Base-by-base conservation (phyloP, 2,113 vertebrate species). In the Telmatochromis brachygnathus region DNA sequence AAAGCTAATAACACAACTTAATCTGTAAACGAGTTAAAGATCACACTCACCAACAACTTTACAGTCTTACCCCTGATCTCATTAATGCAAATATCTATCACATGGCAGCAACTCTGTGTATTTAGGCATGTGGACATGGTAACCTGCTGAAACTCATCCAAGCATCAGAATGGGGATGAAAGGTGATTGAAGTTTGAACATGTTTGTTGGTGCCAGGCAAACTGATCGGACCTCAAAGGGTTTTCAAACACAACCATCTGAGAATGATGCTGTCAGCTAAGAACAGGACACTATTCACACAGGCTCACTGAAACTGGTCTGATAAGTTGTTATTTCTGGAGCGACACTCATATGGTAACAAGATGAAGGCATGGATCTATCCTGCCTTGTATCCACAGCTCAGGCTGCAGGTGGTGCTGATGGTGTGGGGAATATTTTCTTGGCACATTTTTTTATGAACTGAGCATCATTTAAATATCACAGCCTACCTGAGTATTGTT, bases 191-290 rank as follows among this genome's bases (percentile, higher is more conserved):
- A 53, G 9, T 53, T 53, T 53, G 51, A 53, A 51, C 49, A 51
- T 51, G 49, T 53, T 3, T 53, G 51, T 53, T 53, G 3, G 51
- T 53, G 9, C 19, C 19, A 53, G 51, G 0, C 19, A 21, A 53
- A 21, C 51, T 53, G 51, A 21, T 21, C 0, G 1, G 51, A 53
- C 2, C 19, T 53, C 51, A 53, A 0, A 0, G 51, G 51, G 3
- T 21, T 53, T 53, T 21, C 49, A 53, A 53, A 53, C 3, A n/a
- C 19, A n/a, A 53, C 19, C 49, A 53, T 53, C 3, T 53, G 51
- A 53, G 51, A 53, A 53, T 11, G 51, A 53, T 53, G 51, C 9
- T 21, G 19, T 53, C 1, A 53, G 49, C 19, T 53, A 53, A n/a
- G 51, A 54, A 54, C n/a, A 6, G 51, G n/a, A 53, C 0, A 53